These are phyloP conservation scores for Phasianus colchicus DNA, from an alignment of 2,113 vertebrate species.

Conservation along the genomic window DNA sequence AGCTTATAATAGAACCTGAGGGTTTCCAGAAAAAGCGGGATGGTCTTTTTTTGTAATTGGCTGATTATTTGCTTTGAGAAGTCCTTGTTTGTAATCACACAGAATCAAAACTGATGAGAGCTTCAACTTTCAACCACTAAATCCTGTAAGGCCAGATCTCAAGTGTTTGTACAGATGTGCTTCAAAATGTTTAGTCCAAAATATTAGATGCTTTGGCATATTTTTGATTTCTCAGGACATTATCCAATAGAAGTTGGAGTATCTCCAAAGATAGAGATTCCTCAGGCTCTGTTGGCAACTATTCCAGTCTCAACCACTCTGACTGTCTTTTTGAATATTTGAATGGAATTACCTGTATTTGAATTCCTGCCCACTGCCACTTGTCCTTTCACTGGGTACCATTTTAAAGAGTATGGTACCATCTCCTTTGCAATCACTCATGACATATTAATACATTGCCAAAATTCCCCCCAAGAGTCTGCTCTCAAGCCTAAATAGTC, in stretches of 20 bases:
- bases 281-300: background rate
- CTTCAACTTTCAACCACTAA: background rate
- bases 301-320: background rate
- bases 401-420: background rate
- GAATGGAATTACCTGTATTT: background rate
- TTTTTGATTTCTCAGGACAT: background rate
- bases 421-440: background rate
- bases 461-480: background rate
- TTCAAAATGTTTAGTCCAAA: background rate
- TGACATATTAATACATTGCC: background rate
- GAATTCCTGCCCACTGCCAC: background rate
- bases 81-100: background rate
- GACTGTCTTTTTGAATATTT: background rate
- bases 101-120: background rate
- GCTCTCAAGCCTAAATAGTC: background rate
- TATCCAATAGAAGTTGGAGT: background rate
- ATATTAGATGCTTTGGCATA: background rate
- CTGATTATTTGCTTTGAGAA: slow-evolving; percentile 45
- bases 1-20: background rate
- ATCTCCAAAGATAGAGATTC: background rate
- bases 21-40: background rate
- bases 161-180: background rate
- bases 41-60: background rate
- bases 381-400: background rate
- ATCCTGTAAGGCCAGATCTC: background rate